These are phyloP conservation scores for Smutsia gigantea DNA, from an alignment of 2,797 vertebrate species.

Conservation along the genomic window DNA sequence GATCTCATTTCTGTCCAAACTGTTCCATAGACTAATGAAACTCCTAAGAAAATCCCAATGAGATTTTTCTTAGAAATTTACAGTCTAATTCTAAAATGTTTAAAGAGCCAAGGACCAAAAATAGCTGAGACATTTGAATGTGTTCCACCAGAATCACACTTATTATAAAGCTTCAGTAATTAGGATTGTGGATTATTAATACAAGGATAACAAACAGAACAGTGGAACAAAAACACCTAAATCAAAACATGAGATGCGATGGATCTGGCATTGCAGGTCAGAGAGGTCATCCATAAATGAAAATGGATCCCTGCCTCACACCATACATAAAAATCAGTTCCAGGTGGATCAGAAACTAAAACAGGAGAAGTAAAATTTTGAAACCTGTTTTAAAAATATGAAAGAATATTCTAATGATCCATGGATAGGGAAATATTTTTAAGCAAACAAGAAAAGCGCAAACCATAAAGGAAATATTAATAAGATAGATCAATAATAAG, in stretches of 20 bases:
- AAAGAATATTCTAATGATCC: neutral
- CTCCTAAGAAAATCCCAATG: conserved; percentile 32
- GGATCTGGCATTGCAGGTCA: neutral
- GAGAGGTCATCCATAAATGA: neutral
- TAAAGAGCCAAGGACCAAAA: neutral
- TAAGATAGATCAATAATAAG: neutral
- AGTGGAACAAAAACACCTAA: neutral
- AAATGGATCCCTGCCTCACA: neutral
- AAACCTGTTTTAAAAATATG: neutral
- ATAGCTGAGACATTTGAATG: neutral
- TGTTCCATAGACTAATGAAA: neutral
- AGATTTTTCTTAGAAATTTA: neutral
- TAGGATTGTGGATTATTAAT: neutral
- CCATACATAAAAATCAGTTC: neutral
- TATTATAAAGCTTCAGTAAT: neutral
- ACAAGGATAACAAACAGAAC: neutral
- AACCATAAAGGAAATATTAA: neutral
- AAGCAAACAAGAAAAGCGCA: neutral
- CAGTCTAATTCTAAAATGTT: conserved; percentile 13
- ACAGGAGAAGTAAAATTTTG: neutral
- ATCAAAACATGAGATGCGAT: neutral
- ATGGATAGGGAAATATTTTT: neutral
- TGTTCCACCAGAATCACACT: neutral
- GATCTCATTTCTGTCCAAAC: conserved; percentile 7
- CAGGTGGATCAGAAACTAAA: neutral